Evolutionary conservation across 2,113 vertebrate species (phyloP).

Genomic region (Paradisaea rubra): DNA sequence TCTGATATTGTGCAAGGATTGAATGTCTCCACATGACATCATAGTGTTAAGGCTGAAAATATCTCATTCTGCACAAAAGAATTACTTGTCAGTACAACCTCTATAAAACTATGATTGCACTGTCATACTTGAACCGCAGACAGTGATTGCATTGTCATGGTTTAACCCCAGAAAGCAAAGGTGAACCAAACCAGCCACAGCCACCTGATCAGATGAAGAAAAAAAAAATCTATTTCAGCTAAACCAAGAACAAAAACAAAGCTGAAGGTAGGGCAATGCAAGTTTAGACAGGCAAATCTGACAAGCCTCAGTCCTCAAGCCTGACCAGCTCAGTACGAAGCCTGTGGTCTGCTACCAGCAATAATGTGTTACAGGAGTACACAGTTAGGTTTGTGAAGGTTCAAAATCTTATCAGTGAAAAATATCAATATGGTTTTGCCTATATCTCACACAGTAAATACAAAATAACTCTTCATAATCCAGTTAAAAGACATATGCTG

Average conservation of each 20-base stretch:
- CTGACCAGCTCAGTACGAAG: neutral
- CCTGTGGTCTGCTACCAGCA: neutral
- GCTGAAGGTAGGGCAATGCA: neutral
- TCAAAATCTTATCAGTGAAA: neutral
- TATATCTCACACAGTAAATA: neutral
- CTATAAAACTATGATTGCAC: neutral
- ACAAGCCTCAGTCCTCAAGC: neutral
- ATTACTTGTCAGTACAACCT: neutral
- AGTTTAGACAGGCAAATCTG: neutral
- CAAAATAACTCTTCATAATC: neutral
- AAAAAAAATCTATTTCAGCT: neutral
- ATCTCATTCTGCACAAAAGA: neutral
- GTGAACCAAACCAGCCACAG: neutral
- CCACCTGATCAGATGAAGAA: neutral
- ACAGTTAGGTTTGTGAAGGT: accelerated
- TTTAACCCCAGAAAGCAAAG: neutral
- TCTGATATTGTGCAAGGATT: neutral
- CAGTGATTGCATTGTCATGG: no score
- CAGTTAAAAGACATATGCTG: neutral
- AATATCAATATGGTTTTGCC: neutral
- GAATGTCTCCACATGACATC: neutral
- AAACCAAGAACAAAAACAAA: neutral
- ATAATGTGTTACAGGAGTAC: neutral
- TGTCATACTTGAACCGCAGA: neutral
- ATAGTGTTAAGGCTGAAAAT: neutral